Conservation (phyloP, 2,888 invertebrate genomes). For the Eupeodes luniger region DNA sequence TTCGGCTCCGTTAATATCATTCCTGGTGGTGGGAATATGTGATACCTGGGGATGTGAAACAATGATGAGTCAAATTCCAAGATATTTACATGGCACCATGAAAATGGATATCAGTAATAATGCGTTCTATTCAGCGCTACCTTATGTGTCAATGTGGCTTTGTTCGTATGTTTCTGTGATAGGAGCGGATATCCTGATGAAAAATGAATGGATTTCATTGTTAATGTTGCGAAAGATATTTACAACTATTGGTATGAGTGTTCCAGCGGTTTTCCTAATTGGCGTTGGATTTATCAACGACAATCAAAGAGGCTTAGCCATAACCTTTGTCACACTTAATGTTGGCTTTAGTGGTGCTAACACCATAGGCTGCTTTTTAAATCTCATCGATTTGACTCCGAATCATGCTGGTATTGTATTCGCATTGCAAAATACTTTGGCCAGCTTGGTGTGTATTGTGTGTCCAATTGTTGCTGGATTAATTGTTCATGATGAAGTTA, state of each 20-base stretch:
- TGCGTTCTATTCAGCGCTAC: conserved; percentile 85
- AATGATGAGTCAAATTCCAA: conserved; percentile 87
- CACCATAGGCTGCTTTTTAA: conserved; percentile 83
- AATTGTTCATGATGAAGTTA: conserved; percentile 82
- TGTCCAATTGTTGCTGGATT: conserved; percentile 86
- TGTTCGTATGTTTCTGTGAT: conserved; percentile 83
- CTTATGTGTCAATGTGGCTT: conserved; percentile 85
- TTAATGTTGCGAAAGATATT: conserved; percentile 79
- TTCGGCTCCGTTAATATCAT: conserved; percentile 87
- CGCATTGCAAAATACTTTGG: conserved; percentile 87
- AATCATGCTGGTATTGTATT: conserved; percentile 87
- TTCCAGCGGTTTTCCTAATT: conserved; percentile 85
- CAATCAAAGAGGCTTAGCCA: conserved; percentile 83
- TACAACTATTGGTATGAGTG: conserved; percentile 82
- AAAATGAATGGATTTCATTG: conserved; percentile 82
- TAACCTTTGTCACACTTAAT: conserved; percentile 85
- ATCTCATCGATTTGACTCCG: conserved; percentile 87
- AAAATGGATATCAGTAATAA: conserved; percentile 86
- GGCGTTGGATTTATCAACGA: conserved; percentile 84
- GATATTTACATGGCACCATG: conserved; percentile 87
- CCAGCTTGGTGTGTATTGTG: conserved; percentile 86
- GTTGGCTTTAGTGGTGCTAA: conserved; percentile 84
- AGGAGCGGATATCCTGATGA: conserved; percentile 84
- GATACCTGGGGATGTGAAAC: conserved; percentile 90
- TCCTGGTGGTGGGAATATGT: conserved; percentile 83